phyloP scores from a whole-genome alignment of 2,113 vertebrate genomes.

The Empidonax traillii region DNA sequence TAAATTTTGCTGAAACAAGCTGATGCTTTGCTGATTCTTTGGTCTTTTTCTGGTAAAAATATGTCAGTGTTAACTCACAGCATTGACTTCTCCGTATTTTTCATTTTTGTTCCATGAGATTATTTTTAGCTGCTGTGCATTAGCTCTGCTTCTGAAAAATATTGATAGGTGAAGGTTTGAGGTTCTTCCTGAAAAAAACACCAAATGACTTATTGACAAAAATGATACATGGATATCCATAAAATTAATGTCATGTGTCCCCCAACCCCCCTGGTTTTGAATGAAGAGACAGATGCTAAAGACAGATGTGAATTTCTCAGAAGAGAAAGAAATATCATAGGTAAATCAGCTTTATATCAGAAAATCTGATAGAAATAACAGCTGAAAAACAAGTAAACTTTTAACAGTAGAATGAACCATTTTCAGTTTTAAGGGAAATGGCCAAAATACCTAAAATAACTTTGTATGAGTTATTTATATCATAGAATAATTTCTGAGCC shows the following conservation, averaged over 20 bases:
- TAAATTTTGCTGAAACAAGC: conserved; percentile 66
- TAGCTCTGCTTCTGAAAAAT: conserved; percentile 46
- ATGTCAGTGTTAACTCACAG: conserved; percentile 32
- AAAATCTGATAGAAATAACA: neutral
- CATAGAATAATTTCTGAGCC: neutral
- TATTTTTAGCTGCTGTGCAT: conserved; percentile 47
- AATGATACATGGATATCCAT: neutral
- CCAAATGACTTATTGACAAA: neutral
- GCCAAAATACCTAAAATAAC: neutral
- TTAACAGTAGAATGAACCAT: neutral
- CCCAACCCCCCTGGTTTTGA: neutral
- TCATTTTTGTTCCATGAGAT: conserved; percentile 21
- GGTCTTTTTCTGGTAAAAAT: conserved; percentile 47
- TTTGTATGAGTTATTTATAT: neutral
- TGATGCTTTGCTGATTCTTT: conserved; percentile 54
- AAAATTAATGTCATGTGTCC: neutral
- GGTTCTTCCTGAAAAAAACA: neutral
- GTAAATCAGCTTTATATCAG: conserved; percentile 42
- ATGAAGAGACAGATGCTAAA: neutral
- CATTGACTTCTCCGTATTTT: conserved; percentile 48
- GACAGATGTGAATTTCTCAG: neutral
- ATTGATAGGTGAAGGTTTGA: neutral
- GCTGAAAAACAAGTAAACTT: conserved; percentile 5
- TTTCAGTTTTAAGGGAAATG: neutral
- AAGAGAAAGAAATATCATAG: conserved; percentile 28